A percentile compares a stretch with the other conserved stretches of the same genome.
phyloP scores from a whole-genome alignment of 2,113 vertebrate genomes.

The Pitta sordida region DNA sequence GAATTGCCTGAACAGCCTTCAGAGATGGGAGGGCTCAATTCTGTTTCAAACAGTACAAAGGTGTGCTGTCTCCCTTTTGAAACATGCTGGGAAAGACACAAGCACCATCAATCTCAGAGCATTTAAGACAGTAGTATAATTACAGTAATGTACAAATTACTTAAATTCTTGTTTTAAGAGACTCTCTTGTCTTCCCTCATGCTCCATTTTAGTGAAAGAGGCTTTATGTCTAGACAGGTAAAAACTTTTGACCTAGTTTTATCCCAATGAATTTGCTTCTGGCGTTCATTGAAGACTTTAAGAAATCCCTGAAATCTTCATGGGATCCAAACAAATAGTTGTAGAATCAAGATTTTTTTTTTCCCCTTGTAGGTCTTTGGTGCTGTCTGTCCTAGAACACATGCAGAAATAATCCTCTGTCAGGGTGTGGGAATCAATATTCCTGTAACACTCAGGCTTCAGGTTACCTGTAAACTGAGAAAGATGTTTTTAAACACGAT shows the following conservation, averaged over 20 bases:
- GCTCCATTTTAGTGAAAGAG: neutral
- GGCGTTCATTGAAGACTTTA: neutral
- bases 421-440: neutral
- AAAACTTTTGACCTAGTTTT: neutral
- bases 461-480: constrained; percentile 12
- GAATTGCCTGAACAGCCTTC: neutral
- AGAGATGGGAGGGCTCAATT: neutral
- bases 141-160: neutral
- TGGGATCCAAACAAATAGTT: neutral
- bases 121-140: neutral
- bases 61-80: neutral
- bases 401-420: neutral
- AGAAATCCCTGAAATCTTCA: neutral
- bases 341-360: neutral
- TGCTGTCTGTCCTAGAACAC: neutral
- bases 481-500: neutral
- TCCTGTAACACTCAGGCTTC: neutral
- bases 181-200: neutral
- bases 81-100: neutral
- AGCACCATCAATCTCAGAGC: neutral
- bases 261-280: neutral
- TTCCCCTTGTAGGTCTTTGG: neutral
- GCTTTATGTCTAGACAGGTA: neutral
- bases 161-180: neutral
- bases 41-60: neutral